These are phyloP conservation scores for Oenanthe oenanthe DNA, from an alignment of 2,113 vertebrate genomes.

Conservation along the genomic window DNA sequence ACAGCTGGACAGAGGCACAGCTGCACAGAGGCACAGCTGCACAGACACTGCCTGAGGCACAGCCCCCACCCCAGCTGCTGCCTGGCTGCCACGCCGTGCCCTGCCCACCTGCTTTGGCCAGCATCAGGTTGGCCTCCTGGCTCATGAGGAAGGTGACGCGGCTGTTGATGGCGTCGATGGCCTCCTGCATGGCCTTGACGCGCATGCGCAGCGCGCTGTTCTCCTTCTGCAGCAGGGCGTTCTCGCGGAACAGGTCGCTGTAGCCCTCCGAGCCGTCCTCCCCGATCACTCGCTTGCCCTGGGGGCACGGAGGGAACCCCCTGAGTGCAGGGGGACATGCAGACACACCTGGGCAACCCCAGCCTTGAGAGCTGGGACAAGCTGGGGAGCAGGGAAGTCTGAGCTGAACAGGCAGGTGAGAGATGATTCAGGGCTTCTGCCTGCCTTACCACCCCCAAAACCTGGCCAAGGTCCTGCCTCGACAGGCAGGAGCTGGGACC, in stretches of 20 bases:
- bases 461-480: background rate
- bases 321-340: background rate
- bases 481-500: background rate
- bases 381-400: background rate
- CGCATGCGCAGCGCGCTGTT: conserved; percentile 86
- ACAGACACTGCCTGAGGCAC: too few species aligned
- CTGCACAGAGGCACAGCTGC: too few species aligned
- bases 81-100: accelerated
- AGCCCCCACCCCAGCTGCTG: background rate
- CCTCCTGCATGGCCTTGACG: conserved; percentile 98
- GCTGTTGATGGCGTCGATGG: conserved; percentile 92
- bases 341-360: background rate
- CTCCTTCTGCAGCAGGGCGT: conserved; percentile 92
- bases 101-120: conserved; percentile 89
- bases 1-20: too few species aligned
- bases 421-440: background rate
- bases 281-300: conserved; percentile 92
- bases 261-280: conserved; percentile 89
- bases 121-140: conserved; percentile 88
- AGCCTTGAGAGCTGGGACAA: background rate
- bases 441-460: background rate
- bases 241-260: conserved; percentile 92
- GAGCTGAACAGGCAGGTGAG: background rate
- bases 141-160: conserved; percentile 92
- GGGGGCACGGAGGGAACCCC: background rate